Conservation (phyloP, 2,888 invertebrate genomes). For the Zaprionus lineosus region DNA sequence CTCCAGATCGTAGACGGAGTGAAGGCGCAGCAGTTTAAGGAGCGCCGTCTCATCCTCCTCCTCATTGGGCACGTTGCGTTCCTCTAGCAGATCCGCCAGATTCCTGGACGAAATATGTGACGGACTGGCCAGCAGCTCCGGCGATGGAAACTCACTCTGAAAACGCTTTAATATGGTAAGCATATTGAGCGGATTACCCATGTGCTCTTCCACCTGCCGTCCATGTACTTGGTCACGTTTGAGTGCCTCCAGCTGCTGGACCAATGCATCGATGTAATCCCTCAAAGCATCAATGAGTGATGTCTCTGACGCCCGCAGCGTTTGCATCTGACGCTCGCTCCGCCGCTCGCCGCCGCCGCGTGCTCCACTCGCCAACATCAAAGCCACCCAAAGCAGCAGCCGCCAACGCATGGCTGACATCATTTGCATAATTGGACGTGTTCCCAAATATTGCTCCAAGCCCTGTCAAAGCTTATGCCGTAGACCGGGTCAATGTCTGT, state of each 20-base stretch:
- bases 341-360: constrained; percentile 29
- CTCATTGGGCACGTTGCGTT: constrained; percentile 68
- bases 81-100: constrained; percentile 5
- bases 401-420: constrained; percentile 24
- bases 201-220: constrained; percentile 55
- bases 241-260: constrained; percentile 61
- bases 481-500: constrained; percentile 49
- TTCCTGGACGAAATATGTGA: constrained; percentile 35
- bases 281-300: constrained; percentile 66
- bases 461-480: not conserved
- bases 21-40: constrained; percentile 83
- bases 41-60: constrained; percentile 73
- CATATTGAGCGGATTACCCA: constrained; percentile 96
- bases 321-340: constrained; percentile 46
- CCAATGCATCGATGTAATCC: constrained; percentile 65
- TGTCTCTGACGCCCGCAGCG: constrained; percentile 68
- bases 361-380: constrained; percentile 14
- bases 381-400: constrained; percentile 34
- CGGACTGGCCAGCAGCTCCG: constrained; percentile 84
- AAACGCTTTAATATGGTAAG: constrained; percentile 95
- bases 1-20: constrained; percentile 86
- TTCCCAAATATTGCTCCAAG: constrained; percentile 10
- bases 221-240: constrained; percentile 65
- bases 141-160: constrained; percentile 90
- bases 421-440: constrained; percentile 58